These are phyloP conservation scores for Aphodius granarius DNA, from an alignment of 2,888 invertebrate species.

Conservation along the genomic window DNA sequence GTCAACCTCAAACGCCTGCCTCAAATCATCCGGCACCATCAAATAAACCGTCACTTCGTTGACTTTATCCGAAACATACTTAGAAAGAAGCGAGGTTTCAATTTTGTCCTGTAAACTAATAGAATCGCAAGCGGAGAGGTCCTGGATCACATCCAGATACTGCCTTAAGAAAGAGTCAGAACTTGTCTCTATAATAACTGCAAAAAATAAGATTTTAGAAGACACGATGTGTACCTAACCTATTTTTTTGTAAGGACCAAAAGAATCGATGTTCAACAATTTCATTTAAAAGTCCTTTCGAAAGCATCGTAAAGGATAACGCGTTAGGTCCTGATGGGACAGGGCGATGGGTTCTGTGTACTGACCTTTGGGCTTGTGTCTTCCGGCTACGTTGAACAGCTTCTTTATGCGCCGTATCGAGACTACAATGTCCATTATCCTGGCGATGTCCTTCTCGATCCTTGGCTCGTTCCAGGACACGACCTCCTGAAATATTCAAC, in stretches of 20 bases:
- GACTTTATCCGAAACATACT: conserved; percentile 39
- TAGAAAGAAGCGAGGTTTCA: background rate
- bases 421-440: conserved; percentile 44
- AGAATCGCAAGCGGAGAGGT: conserved; percentile 41
- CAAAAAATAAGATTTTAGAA: background rate
- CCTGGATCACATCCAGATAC: conserved; percentile 39
- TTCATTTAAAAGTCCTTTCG: no score
- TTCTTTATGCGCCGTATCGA: conserved; percentile 49
- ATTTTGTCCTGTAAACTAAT: conserved; percentile 28
- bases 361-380: conserved; percentile 47
- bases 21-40: conserved; percentile 44
- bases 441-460: conserved; percentile 45
- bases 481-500: conserved; percentile 33
- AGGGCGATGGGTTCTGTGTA: background rate
- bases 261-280: no score
- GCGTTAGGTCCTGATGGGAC: background rate
- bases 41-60: conserved; percentile 42
- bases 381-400: conserved; percentile 47
- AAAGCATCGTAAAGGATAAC: background rate
- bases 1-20: conserved; percentile 41
- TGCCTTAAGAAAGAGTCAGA: conserved; percentile 14
- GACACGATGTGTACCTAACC: background rate
- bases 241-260: background rate
- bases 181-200: conserved; percentile 19
- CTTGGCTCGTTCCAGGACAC: conserved; percentile 38